Conservation (phyloP, 2,113 vertebrate species). For the mouse (Mus musculus) region DNA sequence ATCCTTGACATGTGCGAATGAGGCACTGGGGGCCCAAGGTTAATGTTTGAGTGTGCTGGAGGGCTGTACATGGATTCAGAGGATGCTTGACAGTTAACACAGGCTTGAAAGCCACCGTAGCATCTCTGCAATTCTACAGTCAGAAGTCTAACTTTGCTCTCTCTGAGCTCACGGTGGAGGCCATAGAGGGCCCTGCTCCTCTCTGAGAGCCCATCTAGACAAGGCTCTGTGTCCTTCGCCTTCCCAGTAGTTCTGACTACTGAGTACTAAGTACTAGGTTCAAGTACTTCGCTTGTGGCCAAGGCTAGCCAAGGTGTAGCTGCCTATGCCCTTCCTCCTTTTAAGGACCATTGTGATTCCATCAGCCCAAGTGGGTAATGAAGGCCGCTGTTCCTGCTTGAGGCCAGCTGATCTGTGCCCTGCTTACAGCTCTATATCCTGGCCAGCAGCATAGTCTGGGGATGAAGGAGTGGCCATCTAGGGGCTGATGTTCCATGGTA, state of each 20-base stretch:
- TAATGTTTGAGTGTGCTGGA: not conserved
- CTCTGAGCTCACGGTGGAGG: not conserved
- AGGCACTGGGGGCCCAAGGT: not conserved
- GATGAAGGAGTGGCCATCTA: not conserved
- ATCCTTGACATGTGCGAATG: not conserved
- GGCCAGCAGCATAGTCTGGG: not conserved
- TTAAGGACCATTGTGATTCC: not conserved
- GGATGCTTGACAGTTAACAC: not conserved
- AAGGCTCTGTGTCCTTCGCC: not conserved
- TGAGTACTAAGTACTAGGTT: too few species aligned
- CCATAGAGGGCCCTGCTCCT: not conserved
- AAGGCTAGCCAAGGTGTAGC: not conserved
- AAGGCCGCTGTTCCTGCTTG: not conserved
- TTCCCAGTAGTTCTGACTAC: not conserved
- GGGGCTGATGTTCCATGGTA: rapidly evolving
- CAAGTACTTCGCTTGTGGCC: not conserved
- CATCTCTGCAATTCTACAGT: not conserved
- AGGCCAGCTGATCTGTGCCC: not conserved
- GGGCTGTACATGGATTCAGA: not conserved
- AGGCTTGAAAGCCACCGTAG: not conserved
- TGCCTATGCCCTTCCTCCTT: not conserved
- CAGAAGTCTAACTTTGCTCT: not conserved
- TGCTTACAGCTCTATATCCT: not conserved
- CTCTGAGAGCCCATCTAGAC: not conserved
- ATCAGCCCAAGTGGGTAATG: not conserved